These are phyloP conservation scores for Lepetodrilus schrolli DNA, from an alignment of 2,888 invertebrate genomes.

Conservation along the genomic window DNA sequence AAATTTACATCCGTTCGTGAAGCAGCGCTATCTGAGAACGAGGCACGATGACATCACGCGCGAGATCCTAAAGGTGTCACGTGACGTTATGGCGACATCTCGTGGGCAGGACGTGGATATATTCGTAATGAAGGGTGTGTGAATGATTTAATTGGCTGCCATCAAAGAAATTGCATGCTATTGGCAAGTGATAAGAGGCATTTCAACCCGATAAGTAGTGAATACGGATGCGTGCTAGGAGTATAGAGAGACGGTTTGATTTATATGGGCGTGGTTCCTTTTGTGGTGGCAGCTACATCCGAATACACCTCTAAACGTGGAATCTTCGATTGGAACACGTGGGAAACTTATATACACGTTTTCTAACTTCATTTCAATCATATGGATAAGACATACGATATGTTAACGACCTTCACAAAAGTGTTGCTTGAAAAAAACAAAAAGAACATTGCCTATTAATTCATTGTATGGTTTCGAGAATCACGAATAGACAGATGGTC, in stretches of 20 bases:
- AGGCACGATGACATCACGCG: conserved; percentile 9
- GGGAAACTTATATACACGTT: background rate
- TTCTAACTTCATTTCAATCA: no score
- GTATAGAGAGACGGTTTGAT: conserved; percentile 3
- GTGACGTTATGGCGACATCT: conserved; percentile 15
- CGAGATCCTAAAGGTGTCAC: background rate
- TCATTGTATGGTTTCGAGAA: no score
- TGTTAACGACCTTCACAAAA: no score
- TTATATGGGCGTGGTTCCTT: conserved; percentile 9
- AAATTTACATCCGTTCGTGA: conserved; percentile 27
- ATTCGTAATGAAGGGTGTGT: background rate
- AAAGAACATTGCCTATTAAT: no score
- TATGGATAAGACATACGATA: no score
- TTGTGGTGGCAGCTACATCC: background rate
- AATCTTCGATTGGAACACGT: background rate
- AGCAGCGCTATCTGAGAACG: background rate
- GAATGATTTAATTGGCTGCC: conserved; percentile 12
- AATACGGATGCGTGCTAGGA: conserved; percentile 3
- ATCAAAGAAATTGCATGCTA: conserved; percentile 24
- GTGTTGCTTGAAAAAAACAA: no score
- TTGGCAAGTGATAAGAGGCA: conserved; percentile 24
- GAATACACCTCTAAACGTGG: background rate
- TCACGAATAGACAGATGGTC: no score
- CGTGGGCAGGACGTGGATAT: background rate
- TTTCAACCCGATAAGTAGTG: conserved; percentile 21